Evolutionary conservation across 2,888 invertebrate genomes (phyloP).

Genomic region (Chesias legatella): DNA sequence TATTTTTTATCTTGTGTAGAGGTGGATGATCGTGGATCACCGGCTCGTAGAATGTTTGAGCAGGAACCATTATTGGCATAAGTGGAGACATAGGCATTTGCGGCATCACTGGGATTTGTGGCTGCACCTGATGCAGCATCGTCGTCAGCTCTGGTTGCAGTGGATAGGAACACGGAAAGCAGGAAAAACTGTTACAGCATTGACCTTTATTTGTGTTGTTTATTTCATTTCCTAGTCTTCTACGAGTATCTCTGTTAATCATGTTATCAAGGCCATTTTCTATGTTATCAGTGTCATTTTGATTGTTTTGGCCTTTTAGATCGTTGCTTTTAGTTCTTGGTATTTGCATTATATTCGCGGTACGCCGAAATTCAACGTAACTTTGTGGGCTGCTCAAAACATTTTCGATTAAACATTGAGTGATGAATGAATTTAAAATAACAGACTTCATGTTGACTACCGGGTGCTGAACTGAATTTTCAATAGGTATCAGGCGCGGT

Average conservation of each 20-base stretch:
- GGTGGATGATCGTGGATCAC: conserved; percentile 63
- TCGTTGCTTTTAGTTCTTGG: conserved; percentile 2
- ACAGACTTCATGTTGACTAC: conserved; percentile 15
- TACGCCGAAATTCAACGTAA: conserved; percentile 1
- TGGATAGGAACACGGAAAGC: conserved; percentile 16
- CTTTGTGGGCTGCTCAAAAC: background rate
- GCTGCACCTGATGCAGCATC: background rate
- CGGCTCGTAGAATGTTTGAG: conserved; percentile 49
- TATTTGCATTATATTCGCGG: conserved; percentile 1
- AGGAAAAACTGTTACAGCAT: conserved; percentile 17
- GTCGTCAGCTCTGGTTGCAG: too few species aligned
- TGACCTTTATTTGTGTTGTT: background rate
- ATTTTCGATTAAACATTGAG: conserved; percentile 1
- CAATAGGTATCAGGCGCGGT: conserved; percentile 4
- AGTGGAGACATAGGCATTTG: conserved; percentile 15
- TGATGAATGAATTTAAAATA: conserved; percentile 3
- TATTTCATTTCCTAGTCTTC: background rate
- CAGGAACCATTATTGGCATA: conserved; percentile 46
- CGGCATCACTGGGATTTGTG: conserved; percentile 1
- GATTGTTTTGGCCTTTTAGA: background rate
- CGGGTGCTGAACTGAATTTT: conserved; percentile 4
- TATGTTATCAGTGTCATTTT: conserved; percentile 1
- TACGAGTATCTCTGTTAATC: too few species aligned
- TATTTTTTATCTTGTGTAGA: conserved; percentile 37
- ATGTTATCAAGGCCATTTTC: conserved; percentile 1